Percentiles rank a stretch among this genome's conserved stretches.
These are phyloP conservation scores for Anser brachyrhynchus DNA, from an alignment of 2,113 vertebrate genomes.

Conservation along the genomic window DNA sequence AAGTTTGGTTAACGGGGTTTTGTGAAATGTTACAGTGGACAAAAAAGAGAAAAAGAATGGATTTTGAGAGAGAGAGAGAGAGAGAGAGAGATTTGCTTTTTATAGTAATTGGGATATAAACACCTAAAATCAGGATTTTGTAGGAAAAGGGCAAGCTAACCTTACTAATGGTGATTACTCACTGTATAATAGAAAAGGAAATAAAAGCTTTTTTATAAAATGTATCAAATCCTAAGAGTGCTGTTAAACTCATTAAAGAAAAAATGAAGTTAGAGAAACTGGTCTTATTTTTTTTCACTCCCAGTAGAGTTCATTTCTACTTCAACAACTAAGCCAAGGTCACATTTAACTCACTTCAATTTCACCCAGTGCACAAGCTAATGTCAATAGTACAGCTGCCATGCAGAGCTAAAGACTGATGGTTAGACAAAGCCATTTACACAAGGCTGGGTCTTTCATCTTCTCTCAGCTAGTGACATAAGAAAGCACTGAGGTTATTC, in stretches of 20 bases:
- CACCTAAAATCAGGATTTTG: slow-evolving; percentile 72
- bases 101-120: slow-evolving; percentile 71
- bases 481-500: slow-evolving; percentile 85
- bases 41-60: background rate
- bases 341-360: slow-evolving; percentile 89
- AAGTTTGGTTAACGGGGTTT: background rate
- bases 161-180: slow-evolving; percentile 79
- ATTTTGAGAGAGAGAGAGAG: background rate
- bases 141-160: slow-evolving; percentile 78
- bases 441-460: slow-evolving; percentile 87
- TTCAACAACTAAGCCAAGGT: slow-evolving; percentile 89
- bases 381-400: slow-evolving; percentile 87
- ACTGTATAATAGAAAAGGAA: slow-evolving; percentile 81
- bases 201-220: slow-evolving; percentile 83
- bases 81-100: slow-evolving; percentile 24
- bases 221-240: slow-evolving; percentile 83
- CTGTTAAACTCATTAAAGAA: slow-evolving; percentile 87
- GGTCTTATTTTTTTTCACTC: slow-evolving; percentile 82
- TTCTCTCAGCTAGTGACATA: slow-evolving; percentile 86
- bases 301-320: slow-evolving; percentile 88
- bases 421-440: slow-evolving; percentile 90
- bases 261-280: slow-evolving; percentile 86
- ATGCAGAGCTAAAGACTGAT: slow-evolving; percentile 88
- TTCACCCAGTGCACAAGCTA: slow-evolving; percentile 87
- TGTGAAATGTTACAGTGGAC: slow-evolving; percentile 35